Conservation (phyloP, 2,888 invertebrate species). For the Teleiodes luculella region DNA sequence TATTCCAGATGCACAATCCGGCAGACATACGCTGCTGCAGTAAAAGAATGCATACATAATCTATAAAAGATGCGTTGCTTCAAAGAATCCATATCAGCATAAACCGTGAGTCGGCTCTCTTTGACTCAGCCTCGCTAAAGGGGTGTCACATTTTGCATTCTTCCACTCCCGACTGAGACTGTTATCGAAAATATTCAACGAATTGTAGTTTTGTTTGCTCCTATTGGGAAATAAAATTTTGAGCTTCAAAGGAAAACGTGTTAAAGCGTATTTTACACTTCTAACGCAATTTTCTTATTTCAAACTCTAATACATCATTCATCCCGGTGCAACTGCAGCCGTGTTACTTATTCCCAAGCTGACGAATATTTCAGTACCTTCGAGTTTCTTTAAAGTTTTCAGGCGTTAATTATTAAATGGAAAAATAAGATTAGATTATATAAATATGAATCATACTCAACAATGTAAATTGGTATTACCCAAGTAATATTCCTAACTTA, state of each 20-base stretch:
- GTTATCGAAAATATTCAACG: slow-evolving; percentile 43
- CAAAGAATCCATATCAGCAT: slow-evolving; percentile 57
- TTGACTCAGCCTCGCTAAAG: slow-evolving; percentile 49
- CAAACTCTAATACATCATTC: slow-evolving; percentile 10
- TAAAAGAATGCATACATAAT: slow-evolving; percentile 48
- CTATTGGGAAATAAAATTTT: slow-evolving; percentile 30
- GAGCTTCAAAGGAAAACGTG: slow-evolving; percentile 24
- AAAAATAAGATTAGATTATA: neutral
- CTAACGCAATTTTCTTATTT: slow-evolving; percentile 1
- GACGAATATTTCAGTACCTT: neutral
- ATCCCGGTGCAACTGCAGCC: neutral
- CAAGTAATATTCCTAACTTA: no score
- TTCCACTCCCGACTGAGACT: slow-evolving; percentile 39
- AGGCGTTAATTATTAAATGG: slow-evolving; percentile 1
- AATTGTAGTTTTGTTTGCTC: slow-evolving; percentile 36
- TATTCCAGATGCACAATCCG: slow-evolving; percentile 8
- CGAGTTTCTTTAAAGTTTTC: neutral
- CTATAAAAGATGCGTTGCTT: slow-evolving; percentile 46
- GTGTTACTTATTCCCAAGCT: neutral
- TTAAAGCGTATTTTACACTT: slow-evolving; percentile 18
- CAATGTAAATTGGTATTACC: neutral
- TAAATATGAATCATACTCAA: neutral
- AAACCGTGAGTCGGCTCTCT: slow-evolving; percentile 47
- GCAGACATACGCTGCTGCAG: slow-evolving; percentile 1
- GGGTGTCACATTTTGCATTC: slow-evolving; percentile 54